phyloP scores from a whole-genome alignment of 2,888 invertebrate genomes.

The Tineola bisselliella region DNA sequence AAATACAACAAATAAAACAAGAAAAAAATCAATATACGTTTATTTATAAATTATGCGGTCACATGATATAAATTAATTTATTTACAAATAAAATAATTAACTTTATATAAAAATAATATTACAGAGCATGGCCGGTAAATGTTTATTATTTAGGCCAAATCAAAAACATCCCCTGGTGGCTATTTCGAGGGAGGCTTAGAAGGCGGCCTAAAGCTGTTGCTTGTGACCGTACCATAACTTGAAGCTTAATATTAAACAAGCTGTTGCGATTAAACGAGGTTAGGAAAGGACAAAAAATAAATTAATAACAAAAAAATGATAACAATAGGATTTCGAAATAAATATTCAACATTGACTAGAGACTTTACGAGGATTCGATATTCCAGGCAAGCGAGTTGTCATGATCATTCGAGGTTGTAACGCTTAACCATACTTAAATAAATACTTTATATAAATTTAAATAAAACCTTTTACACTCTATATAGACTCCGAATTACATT shows the following conservation, averaged over 20 bases:
- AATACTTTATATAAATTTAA: conserved; percentile 46
- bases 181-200: conserved; percentile 32
- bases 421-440: conserved; percentile 60
- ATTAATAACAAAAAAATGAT: conserved; percentile 19
- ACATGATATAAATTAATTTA: conserved; percentile 65
- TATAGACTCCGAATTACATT: conserved; percentile 55
- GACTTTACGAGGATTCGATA: conserved; percentile 35
- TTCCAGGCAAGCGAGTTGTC: conserved; percentile 48
- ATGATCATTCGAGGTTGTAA: conserved; percentile 61
- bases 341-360: conserved; percentile 59
- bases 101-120: conserved; percentile 61
- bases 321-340: conserved; percentile 30
- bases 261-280: conserved; percentile 40
- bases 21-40: conserved; percentile 43
- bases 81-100: conserved; percentile 66
- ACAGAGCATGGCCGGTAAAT: conserved; percentile 27
- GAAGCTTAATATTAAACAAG: conserved; percentile 51
- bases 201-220: conserved; percentile 18
- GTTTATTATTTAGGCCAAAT: neutral
- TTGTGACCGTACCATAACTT: conserved; percentile 21
- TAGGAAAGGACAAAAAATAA: conserved; percentile 35
- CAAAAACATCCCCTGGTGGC: conserved; percentile 21
- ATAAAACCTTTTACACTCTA: conserved; percentile 49
- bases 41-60: conserved; percentile 66
- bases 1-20: neutral